Evolutionary conservation across 2,113 vertebrate species (phyloP).

Genomic region (Crotophaga sulcirostris): DNA sequence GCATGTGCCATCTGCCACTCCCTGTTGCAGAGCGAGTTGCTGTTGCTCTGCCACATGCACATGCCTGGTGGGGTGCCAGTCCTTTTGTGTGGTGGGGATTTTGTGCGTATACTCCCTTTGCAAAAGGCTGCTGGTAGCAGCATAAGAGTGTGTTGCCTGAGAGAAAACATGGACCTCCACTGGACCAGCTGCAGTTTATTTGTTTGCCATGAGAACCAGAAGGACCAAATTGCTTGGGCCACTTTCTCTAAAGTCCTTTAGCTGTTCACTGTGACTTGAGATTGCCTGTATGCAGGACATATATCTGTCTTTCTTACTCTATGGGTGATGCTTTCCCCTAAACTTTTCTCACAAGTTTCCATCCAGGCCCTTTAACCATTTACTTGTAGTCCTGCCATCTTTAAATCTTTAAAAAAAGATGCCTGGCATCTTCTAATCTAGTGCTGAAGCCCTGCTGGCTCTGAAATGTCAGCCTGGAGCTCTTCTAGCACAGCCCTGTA

Average conservation of each 20-base stretch:
- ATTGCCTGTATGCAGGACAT: not conserved
- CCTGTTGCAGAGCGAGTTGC: not conserved
- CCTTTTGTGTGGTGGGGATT: not conserved
- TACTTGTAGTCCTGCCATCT: not conserved
- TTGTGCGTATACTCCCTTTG: not conserved
- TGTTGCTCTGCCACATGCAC: accelerated
- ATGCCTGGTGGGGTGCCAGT: not conserved
- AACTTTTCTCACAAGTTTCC: not conserved
- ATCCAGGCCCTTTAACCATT: not conserved
- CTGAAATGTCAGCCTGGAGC: not conserved
- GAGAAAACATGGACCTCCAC: not conserved
- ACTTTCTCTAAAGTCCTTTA: not conserved
- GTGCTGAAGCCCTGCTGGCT: not conserved
- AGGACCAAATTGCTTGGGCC: not conserved
- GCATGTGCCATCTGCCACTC: not conserved
- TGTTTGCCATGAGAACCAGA: not conserved
- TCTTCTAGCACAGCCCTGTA: not conserved
- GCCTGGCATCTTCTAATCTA: not conserved
- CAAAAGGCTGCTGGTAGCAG: not conserved
- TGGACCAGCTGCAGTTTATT: not conserved
- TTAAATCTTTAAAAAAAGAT: not conserved
- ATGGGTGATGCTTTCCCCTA: not conserved
- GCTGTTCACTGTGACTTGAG: not conserved
- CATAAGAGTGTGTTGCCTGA: not conserved
- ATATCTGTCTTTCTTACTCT: not conserved